Evolutionary conservation across 2,888 invertebrate genomes (phyloP), one percentile per base, ranked within the genome.

Genomic region (Drosophila incognita): DNA sequence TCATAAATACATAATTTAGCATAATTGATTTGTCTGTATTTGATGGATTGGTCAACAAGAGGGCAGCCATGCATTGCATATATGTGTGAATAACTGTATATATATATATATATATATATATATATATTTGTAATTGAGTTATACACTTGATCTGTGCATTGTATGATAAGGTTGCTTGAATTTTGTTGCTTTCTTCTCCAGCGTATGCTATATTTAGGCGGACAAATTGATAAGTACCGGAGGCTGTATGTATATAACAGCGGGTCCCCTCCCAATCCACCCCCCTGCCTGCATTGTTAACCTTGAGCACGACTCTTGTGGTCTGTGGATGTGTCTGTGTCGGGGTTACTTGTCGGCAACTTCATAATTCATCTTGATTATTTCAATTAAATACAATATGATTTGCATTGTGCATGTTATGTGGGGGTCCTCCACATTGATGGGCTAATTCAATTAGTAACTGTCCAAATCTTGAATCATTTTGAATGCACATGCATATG

Each of bases 381-480:
- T 87, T 87, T 87, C 79, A 87, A 87, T 87, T 88, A 88, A 87
- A 87, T 85, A 85, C 76, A 79, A 85, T 84, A 78, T 74, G 87
- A 88, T 84, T 86, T 88, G 82, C 81, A 83, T 83, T 83, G 83
- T 69, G 54, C 36, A n/a, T 31, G n/a, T 52, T 31, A 7, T 52
- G 71, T 74, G 80, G 60, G 73, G 78, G 79, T 86, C 83, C 76
- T 76, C 76, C 76, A 82, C 82, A 84, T 76, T 81, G 79, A 62
- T 78, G 33, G 76, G 64, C 69, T 82, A 87, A 87, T 88, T 87
- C 81, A 87, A 88, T 88, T 88, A 87, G 69, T 46, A 65, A 76
- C 33, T 52, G 49, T 31, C 51, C 53, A 67, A 72, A 79, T 72
- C 76, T 79, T 64, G 27, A 53, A 38, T 11, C 24, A 18, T n/a